phyloP scores from a whole-genome alignment of 2,113 vertebrate species.

The Megalops atlanticus region DNA sequence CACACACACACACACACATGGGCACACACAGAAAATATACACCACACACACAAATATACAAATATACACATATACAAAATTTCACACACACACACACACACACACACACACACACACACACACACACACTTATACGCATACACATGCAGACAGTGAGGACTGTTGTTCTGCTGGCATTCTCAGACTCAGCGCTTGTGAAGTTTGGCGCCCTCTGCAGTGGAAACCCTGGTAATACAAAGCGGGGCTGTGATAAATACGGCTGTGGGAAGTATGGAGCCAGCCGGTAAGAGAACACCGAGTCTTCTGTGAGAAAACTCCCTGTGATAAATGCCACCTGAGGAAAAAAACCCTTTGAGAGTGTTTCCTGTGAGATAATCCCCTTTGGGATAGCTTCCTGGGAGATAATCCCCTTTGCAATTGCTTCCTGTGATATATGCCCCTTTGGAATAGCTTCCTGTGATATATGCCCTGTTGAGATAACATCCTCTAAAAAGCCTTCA shows the following conservation, averaged over 20 bases:
- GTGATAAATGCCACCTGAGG: neutral
- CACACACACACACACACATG: too few relatives aligned
- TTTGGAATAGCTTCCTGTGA: too few relatives aligned
- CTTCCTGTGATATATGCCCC: too few relatives aligned
- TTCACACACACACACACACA: conserved; percentile 21
- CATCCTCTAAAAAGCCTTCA: too few relatives aligned
- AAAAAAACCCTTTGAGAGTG: too few relatives aligned
- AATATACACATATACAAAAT: neutral
- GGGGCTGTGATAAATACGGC: conserved; percentile 45
- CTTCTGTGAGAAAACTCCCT: neutral
- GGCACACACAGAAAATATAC: too few relatives aligned
- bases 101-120: conserved; percentile 15
- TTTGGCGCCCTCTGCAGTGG: conserved; percentile 53
- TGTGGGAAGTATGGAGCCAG: conserved; percentile 47
- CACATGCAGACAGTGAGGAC: neutral
- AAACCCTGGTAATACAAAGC: conserved; percentile 41
- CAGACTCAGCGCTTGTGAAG: conserved; percentile 30
- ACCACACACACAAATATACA: neutral
- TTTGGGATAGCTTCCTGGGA: too few relatives aligned
- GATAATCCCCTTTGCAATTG: too few relatives aligned
- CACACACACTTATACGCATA: neutral
- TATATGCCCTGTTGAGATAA: too few relatives aligned
- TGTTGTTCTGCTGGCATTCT: neutral
- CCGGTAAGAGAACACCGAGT: conserved; percentile 28
- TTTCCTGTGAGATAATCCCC: too few relatives aligned